Evolutionary conservation across 2,888 invertebrate genomes (phyloP).

Genomic region (Calameuta filiformis): DNA sequence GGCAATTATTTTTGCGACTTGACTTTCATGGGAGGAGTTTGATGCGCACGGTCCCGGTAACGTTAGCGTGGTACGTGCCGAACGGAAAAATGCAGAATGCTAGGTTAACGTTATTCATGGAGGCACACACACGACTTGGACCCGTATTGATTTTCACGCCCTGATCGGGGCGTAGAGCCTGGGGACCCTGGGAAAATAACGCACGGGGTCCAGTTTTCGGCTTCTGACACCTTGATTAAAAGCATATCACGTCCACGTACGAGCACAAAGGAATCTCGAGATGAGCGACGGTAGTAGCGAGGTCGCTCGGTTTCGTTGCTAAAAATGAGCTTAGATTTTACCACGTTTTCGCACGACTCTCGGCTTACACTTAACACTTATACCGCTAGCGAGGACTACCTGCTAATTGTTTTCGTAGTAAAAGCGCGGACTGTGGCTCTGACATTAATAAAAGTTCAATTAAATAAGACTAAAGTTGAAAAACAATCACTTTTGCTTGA

Average conservation of each 20-base stretch:
- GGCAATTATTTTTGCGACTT: slow-evolving; percentile 55
- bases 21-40: slow-evolving; percentile 14
- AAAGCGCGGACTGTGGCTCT: slow-evolving; percentile 94
- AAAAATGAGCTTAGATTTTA: slow-evolving; percentile 41
- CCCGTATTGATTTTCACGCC: slow-evolving; percentile 64
- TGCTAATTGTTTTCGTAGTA: slow-evolving; percentile 95
- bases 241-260: slow-evolving; percentile 1
- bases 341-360: slow-evolving; percentile 25
- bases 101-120: slow-evolving; percentile 53
- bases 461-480: slow-evolving; percentile 79
- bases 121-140: slow-evolving; percentile 37
- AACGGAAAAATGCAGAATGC: slow-evolving; percentile 35
- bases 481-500: slow-evolving; percentile 78
- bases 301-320: slow-evolving; percentile 62
- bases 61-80: slow-evolving; percentile 16
- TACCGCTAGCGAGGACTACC: slow-evolving; percentile 69
- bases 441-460: slow-evolving; percentile 90
- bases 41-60: slow-evolving; percentile 15
- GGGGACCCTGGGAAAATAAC: background rate
- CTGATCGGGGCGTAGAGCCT: slow-evolving; percentile 47
- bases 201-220: background rate
- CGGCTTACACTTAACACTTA: slow-evolving; percentile 47
- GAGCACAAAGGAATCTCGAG: slow-evolving; percentile 44
- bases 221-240: background rate
- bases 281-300: slow-evolving; percentile 68